Percentiles rank a stretch among this genome's conserved stretches.
phyloP scores from a whole-genome alignment of 1,140 invertebrate species.

The Geopemphigus sp. region DNA sequence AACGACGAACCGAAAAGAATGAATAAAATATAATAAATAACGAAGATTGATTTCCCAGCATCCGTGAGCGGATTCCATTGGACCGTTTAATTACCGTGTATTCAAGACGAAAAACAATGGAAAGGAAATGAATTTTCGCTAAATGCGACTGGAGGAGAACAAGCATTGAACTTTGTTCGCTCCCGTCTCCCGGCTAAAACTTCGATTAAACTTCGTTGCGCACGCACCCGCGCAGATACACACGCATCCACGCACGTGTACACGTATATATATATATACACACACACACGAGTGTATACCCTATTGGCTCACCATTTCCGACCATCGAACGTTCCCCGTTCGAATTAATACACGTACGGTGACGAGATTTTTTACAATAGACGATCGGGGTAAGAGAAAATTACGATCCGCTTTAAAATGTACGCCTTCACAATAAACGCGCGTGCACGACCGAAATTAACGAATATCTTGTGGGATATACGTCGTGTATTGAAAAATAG shows the following conservation, averaged over 20 bases:
- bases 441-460: background rate
- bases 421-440: background rate
- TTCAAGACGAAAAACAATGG: constrained; percentile 40
- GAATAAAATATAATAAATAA: background rate
- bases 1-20: background rate
- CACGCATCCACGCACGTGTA: too few relatives aligned
- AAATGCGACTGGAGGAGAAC: background rate
- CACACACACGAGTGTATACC: too few relatives aligned
- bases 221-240: too few relatives aligned
- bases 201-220: constrained; percentile 35
- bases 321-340: background rate
- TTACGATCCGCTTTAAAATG: background rate
- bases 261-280: background rate
- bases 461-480: background rate
- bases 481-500: too few relatives aligned
- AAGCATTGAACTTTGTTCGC: constrained; percentile 22
- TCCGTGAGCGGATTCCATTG: background rate
- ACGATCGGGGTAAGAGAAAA: background rate
- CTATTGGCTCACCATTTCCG: background rate
- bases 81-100: constrained; percentile 41
- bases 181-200: background rate
- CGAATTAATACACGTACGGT: too few relatives aligned
- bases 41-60: constrained; percentile 42
- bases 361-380: too few relatives aligned
- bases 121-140: constrained; percentile 36